Percentiles rank a stretch among this genome's conserved stretches.
These are phyloP conservation scores for Rana temporaria DNA, from an alignment of 2,113 vertebrate species.

Conservation along the genomic window DNA sequence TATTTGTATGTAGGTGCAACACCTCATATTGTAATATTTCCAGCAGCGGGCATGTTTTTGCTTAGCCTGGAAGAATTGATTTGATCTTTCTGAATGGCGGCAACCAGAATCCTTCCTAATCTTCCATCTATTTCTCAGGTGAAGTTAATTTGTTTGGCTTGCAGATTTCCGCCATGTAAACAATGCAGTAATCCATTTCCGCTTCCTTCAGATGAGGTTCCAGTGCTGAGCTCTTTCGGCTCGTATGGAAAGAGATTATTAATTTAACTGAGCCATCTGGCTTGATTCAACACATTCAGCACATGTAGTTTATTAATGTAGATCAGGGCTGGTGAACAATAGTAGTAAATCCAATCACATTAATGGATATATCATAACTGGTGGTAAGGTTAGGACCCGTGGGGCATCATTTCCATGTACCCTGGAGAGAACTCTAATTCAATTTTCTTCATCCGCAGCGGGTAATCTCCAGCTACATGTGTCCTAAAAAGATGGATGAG, in stretches of 20 bases:
- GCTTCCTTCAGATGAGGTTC: background rate
- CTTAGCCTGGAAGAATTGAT: no score
- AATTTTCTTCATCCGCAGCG: background rate
- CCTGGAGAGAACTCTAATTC: constrained; percentile 24
- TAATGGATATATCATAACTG: constrained; percentile 14
- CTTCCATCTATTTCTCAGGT: background rate
- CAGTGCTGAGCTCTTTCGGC: background rate
- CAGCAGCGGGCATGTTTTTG: no score
- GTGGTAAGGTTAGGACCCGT: constrained; percentile 14
- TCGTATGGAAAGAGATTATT: constrained; percentile 4
- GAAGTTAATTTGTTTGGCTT: background rate
- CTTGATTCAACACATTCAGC: constrained; percentile 10
- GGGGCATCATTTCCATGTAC: constrained; percentile 12
- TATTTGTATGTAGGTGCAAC: no score
- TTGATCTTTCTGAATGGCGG: no score
- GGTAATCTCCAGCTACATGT: background rate
- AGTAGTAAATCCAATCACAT: constrained; percentile 15
- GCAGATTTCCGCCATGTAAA: background rate
- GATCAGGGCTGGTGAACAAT: constrained; percentile 22
- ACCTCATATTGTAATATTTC: no score
- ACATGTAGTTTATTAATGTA: constrained; percentile 36
- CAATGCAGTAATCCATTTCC: background rate
- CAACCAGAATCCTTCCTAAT: no score
- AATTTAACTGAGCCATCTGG: constrained; percentile 38
- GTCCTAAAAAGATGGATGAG: no score